Percentiles rank a stretch among this genome's conserved stretches.
phyloP scores from a whole-genome alignment of 2,113 vertebrate genomes.

The Calonectris borealis region DNA sequence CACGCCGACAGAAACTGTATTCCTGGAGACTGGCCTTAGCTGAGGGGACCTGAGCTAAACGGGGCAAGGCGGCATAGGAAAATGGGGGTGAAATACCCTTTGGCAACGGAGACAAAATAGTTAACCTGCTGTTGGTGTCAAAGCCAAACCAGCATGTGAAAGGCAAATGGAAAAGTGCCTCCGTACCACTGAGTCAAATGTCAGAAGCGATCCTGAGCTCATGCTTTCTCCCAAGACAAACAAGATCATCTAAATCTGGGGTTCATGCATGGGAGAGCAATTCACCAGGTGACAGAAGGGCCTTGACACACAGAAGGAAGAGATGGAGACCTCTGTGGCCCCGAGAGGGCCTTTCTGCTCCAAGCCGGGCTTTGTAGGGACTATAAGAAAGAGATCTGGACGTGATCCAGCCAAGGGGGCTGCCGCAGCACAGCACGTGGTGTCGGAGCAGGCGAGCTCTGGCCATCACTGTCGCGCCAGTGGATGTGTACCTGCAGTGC shows the following conservation, averaged over 20 bases:
- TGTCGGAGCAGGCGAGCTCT: background rate
- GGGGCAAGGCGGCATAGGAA: fast-evolving
- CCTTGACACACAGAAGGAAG: background rate
- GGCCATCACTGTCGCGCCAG: fast-evolving
- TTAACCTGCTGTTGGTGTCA: background rate
- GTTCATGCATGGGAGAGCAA: background rate
- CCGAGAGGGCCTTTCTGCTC: background rate
- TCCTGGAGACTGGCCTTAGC: background rate
- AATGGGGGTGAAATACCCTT: background rate
- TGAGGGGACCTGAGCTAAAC: background rate
- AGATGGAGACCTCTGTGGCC: background rate
- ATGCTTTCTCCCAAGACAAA: background rate
- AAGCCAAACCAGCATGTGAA: background rate
- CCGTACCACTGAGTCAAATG: fast-evolving
- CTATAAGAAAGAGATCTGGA: background rate
- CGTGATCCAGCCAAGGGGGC: background rate
- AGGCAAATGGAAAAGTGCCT: background rate
- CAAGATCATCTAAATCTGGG: background rate
- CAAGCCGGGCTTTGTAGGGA: background rate
- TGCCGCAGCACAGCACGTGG: background rate
- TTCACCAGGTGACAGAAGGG: background rate
- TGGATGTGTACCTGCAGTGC: background rate
- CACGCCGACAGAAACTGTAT: fast-evolving
- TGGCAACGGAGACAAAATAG: background rate
- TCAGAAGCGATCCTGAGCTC: background rate